These are phyloP conservation scores for Mythimna albipuncta DNA, from an alignment of 2,888 invertebrate species.

Conservation along the genomic window DNA sequence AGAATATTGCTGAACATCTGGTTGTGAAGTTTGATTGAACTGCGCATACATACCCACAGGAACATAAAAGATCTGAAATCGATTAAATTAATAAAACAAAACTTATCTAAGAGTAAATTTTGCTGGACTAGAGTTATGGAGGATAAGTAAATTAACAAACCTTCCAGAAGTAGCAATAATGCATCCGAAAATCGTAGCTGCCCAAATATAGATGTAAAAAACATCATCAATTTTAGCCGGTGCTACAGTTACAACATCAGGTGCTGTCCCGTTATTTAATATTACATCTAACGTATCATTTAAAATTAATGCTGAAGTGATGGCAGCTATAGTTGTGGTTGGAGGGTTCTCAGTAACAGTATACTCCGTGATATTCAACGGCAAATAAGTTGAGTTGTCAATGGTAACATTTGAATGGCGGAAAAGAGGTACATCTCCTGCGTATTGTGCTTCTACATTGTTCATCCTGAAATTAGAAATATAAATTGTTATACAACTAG, in stretches of 20 bases:
- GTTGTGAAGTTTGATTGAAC: conserved; percentile 94
- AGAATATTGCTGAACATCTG: conserved; percentile 94
- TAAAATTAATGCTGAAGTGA: conserved; percentile 5
- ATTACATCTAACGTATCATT: conserved; percentile 14
- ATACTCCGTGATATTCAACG: conserved; percentile 24
- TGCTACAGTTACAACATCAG: conserved; percentile 44
- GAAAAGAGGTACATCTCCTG: conserved; percentile 17
- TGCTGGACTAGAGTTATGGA: background rate
- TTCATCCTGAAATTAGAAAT: conserved; percentile 82
- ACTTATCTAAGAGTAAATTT: background rate
- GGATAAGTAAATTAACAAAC: conserved; percentile 65
- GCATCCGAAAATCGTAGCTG: conserved; percentile 89
- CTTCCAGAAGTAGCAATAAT: conserved; percentile 90
- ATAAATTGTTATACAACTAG: too few species aligned
- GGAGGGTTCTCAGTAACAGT: conserved; percentile 20
- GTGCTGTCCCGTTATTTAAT: conserved; percentile 14
- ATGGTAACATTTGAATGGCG: conserved; percentile 4
- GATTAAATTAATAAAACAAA: background rate
- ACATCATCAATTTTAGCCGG: conserved; percentile 70
- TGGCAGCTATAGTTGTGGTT: conserved; percentile 25
- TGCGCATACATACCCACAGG: conserved; percentile 93
- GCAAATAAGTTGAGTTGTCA: conserved; percentile 6
- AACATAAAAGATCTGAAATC: conserved; percentile 92
- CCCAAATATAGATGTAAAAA: conserved; percentile 90
- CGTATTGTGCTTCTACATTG: conserved; percentile 72